These are phyloP conservation scores for Trachymyrmex septentrionalis DNA, from an alignment of 1,140 invertebrate species.

Conservation along the genomic window DNA sequence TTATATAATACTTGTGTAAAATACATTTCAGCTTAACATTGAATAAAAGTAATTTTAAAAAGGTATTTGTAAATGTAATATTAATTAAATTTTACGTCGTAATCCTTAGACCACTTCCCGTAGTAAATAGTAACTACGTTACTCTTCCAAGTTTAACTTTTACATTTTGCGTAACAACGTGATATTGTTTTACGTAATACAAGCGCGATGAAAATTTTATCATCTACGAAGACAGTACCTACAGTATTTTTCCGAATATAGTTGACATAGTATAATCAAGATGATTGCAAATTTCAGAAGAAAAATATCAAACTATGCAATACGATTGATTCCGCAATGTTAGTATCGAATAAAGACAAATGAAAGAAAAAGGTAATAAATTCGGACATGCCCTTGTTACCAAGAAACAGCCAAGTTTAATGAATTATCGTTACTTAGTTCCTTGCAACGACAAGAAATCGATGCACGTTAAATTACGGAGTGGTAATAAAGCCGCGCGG, in stretches of 20 bases:
- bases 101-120: constrained; percentile 4
- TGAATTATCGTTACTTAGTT: constrained; percentile 53
- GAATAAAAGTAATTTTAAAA: neutral
- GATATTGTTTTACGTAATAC: neutral
- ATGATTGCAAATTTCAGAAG: neutral
- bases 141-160: constrained; percentile 17
- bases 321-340: neutral
- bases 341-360: neutral
- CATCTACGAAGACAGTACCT: neutral
- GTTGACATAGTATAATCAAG: neutral
- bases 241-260: too few species aligned
- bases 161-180: neutral
- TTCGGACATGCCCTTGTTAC: constrained; percentile 39
- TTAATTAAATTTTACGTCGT: constrained; percentile 21
- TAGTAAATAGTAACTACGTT: constrained; percentile 11
- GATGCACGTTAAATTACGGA: constrained; percentile 53
- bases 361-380: constrained; percentile 28
- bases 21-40: neutral
- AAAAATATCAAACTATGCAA: neutral
- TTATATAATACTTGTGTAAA: too few species aligned
- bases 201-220: neutral
- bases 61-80: neutral
- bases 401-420: constrained; percentile 50
- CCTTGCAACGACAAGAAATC: constrained; percentile 45
- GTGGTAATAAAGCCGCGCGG: constrained; percentile 46